phyloP scores from a whole-genome alignment of 2,888 invertebrate species.

The Macroteleia sp. region DNA sequence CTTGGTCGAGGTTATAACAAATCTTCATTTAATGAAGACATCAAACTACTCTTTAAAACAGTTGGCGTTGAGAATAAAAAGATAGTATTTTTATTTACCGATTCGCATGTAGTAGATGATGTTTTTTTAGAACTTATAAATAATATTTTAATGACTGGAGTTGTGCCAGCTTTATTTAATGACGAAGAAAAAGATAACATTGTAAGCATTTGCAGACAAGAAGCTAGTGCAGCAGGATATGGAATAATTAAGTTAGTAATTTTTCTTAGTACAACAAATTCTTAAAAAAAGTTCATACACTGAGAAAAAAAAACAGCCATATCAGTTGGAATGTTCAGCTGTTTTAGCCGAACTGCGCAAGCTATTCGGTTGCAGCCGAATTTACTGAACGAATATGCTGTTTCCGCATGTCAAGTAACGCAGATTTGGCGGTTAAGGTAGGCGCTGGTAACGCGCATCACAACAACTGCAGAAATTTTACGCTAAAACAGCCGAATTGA shows the following conservation, averaged over 20 bases:
- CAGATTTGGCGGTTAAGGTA: too few species aligned
- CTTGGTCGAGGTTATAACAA: conserved; percentile 95
- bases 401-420: too few species aligned
- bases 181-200: conserved; percentile 95
- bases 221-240: conserved; percentile 89
- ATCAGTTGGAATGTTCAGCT: too few species aligned
- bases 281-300: too few species aligned
- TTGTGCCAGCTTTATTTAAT: conserved; percentile 93
- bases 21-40: conserved; percentile 92
- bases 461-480: too few species aligned
- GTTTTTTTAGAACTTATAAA: conserved; percentile 95
- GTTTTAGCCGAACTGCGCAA: too few species aligned
- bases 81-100: conserved; percentile 93
- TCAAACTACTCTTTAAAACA: conserved; percentile 90
- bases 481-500: too few species aligned
- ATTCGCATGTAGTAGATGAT: conserved; percentile 92
- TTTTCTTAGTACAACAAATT: too few species aligned
- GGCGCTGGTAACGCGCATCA: too few species aligned
- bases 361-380: too few species aligned
- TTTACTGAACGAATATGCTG: too few species aligned
- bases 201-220: conserved; percentile 88
- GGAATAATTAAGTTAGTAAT: conserved; percentile 89
- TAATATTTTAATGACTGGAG: conserved; percentile 95
- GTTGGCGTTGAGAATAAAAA: conserved; percentile 92
- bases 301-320: too few species aligned